Conservation (phyloP, 92 coral and sea anemone genomes). For the Pocillopora meandrina region DNA sequence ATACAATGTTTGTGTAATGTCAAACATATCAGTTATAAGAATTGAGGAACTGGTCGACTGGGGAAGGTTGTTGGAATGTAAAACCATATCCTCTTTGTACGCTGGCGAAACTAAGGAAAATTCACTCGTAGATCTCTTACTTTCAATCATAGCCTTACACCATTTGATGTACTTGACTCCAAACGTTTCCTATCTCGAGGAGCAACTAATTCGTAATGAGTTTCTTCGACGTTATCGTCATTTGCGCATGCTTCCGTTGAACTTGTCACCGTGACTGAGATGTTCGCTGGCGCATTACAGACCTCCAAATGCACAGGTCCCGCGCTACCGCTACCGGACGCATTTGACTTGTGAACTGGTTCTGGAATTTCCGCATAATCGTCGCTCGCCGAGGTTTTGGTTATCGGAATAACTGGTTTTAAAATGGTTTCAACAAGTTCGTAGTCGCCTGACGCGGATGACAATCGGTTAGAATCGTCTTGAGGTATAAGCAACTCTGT, state of each 20-base stretch:
- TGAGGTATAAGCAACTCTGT: slow-evolving; percentile 10
- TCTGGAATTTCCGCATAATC: slow-evolving; percentile 16
- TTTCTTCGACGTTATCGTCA: background rate
- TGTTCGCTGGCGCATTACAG: slow-evolving; percentile 13
- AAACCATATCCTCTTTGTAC: no score
- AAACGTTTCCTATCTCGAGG: background rate
- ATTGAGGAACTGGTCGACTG: no score
- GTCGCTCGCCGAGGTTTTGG: background rate
- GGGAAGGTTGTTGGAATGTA: no score
- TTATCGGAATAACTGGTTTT: background rate
- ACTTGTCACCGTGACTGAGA: background rate
- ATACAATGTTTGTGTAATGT: no score
- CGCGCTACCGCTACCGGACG: slow-evolving; percentile 1
- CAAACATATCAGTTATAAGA: no score
- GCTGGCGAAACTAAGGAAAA: no score
- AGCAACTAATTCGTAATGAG: slow-evolving; percentile 27
- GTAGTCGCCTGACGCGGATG: slow-evolving; percentile 22
- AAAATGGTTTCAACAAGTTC: slow-evolving; percentile 25
- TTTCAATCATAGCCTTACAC: slow-evolving; percentile 2
- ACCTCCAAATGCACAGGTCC: slow-evolving; percentile 9
- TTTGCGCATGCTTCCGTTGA: background rate
- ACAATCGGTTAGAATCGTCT: slow-evolving; percentile 22
- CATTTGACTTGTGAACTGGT: slow-evolving; percentile 5
- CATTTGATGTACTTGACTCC: background rate
- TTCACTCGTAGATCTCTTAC: no score